Percentiles rank a stretch among this genome's conserved stretches.
Conservation (phyloP, 2,797 vertebrate species). For the Rhodeus uyekii region DNA sequence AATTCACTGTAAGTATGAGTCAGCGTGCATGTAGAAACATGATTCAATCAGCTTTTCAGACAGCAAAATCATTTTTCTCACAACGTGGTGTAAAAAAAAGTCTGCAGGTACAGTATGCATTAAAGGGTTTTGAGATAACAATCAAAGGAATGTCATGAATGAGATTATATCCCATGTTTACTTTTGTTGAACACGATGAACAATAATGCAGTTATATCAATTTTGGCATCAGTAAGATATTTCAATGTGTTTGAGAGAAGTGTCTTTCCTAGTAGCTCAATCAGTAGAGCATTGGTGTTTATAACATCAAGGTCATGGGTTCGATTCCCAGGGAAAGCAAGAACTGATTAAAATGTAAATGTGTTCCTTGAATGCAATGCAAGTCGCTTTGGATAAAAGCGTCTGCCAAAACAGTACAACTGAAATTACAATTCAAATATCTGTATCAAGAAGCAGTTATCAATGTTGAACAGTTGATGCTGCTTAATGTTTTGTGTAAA, state of each 20-base stretch:
- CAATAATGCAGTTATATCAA: not conserved
- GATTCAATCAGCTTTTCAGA: not conserved
- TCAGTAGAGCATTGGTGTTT: too few relatives aligned
- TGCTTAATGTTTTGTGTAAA: not conserved
- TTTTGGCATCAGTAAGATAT: not conserved
- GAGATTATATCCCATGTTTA: not conserved
- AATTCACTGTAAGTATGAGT: not conserved
- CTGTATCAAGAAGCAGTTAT: too few relatives aligned
- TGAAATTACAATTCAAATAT: too few relatives aligned
- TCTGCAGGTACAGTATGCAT: not conserved
- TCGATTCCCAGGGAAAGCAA: too few relatives aligned
- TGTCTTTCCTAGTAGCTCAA: too few relatives aligned
- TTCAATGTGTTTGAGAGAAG: not conserved
- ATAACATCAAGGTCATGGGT: too few relatives aligned
- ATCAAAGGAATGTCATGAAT: slow-evolving; percentile 3
- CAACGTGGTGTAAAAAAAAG: not conserved
- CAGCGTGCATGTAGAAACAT: slow-evolving; percentile 17
- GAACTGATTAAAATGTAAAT: too few relatives aligned
- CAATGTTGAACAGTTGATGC: too few relatives aligned
- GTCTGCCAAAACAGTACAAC: too few relatives aligned
- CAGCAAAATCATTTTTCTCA: not conserved
- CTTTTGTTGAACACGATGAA: not conserved
- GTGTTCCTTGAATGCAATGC: too few relatives aligned
- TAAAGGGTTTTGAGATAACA: not conserved
- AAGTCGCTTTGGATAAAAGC: too few relatives aligned